These are phyloP conservation scores for Thunnus maccoyii DNA, from an alignment of 2,113 vertebrate species.

Conservation along the genomic window DNA sequence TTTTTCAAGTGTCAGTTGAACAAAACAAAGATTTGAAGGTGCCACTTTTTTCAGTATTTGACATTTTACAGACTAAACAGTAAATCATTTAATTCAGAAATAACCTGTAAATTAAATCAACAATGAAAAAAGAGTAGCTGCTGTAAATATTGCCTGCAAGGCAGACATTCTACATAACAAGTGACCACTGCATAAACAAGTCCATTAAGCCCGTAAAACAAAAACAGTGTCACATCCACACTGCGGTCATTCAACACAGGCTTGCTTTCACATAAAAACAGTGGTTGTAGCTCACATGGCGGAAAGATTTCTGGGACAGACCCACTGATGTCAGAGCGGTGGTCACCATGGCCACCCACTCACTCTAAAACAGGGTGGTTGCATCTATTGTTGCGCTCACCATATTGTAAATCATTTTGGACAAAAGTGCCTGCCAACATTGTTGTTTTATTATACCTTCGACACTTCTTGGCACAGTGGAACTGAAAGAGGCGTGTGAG, in stretches of 20 bases:
- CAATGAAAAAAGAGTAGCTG: neutral
- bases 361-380: neutral
- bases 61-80: neutral
- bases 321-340: slow-evolving; percentile 27
- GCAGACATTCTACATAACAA: slow-evolving; percentile 2
- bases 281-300: slow-evolving; percentile 28
- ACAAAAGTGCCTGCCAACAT: slow-evolving; percentile 5
- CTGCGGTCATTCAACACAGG: slow-evolving; percentile 37
- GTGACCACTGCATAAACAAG: slow-evolving; percentile 17
- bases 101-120: neutral
- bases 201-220: slow-evolving; percentile 11
- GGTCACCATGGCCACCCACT: slow-evolving; percentile 38
- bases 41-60: no score
- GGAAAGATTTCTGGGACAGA: slow-evolving; percentile 17
- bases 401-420: neutral
- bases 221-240: slow-evolving; percentile 18
- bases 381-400: slow-evolving; percentile 11
- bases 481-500: neutral
- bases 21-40: no score
- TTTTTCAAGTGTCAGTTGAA: no score
- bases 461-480: neutral
- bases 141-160: slow-evolving; percentile 6
- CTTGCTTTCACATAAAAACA: slow-evolving; percentile 50
- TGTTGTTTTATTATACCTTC: slow-evolving; percentile 20
- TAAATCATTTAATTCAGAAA: neutral